phyloP scores from a whole-genome alignment of 2,888 invertebrate species.

The Iphiclides podalirius region DNA sequence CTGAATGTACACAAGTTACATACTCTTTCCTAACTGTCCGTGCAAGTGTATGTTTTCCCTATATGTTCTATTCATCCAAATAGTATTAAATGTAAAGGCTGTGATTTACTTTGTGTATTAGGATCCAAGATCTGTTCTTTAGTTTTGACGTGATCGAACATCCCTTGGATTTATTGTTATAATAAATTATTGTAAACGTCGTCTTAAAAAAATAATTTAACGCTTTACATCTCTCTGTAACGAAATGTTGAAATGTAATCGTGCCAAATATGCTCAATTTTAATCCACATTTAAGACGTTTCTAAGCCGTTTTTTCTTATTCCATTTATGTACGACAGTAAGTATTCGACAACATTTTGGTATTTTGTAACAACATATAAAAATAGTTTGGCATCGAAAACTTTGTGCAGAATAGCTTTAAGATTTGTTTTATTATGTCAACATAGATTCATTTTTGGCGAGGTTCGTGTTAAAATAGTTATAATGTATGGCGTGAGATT shows the following conservation, averaged over 20 bases:
- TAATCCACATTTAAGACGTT: slow-evolving; percentile 40
- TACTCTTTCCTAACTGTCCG: too few species aligned
- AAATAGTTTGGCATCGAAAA: slow-evolving; percentile 18
- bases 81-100: slow-evolving; percentile 60
- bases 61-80: slow-evolving; percentile 23
- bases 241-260: slow-evolving; percentile 40
- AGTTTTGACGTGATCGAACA: slow-evolving; percentile 39
- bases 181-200: slow-evolving; percentile 1
- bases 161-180: slow-evolving; percentile 13
- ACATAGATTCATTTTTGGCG: too few species aligned
- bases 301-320: slow-evolving; percentile 25
- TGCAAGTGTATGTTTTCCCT: slow-evolving; percentile 6
- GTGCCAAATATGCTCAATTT: slow-evolving; percentile 73
- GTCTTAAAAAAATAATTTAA: too few species aligned
- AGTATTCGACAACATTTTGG: slow-evolving; percentile 8
- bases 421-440: too few species aligned
- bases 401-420: slow-evolving; percentile 14
- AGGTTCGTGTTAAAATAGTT: too few species aligned
- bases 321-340: slow-evolving; percentile 17
- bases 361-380: slow-evolving; percentile 14
- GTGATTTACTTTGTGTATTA: slow-evolving; percentile 69
- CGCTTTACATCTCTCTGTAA: slow-evolving; percentile 13
- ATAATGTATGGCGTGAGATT: too few species aligned
- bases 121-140: slow-evolving; percentile 59
- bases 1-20: too few species aligned